Conservation (phyloP, 2,888 invertebrate genomes). For the Pheosia tremula region DNA sequence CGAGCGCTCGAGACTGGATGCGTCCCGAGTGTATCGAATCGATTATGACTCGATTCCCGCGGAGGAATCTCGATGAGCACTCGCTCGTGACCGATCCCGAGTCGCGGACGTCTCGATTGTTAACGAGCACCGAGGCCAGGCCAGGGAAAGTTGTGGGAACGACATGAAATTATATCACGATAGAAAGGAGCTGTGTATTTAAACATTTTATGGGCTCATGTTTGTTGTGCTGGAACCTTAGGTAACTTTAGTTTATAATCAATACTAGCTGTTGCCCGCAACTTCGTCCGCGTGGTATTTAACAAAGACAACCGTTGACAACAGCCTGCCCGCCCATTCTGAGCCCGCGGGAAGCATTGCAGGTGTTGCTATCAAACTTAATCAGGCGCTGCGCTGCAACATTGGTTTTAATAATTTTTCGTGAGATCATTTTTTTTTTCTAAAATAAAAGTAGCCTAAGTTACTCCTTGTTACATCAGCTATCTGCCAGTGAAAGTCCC, state of each 20-base stretch:
- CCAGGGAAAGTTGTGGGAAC: slow-evolving; percentile 60
- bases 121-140: slow-evolving; percentile 30
- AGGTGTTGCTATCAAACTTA: too few species aligned
- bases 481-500: too few species aligned
- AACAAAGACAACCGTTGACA: too few species aligned
- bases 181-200: slow-evolving; percentile 34
- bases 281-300: too few species aligned
- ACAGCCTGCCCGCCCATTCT: too few species aligned
- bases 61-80: slow-evolving; percentile 36
- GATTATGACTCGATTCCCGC: slow-evolving; percentile 57
- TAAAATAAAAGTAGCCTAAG: too few species aligned
- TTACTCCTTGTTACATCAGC: too few species aligned
- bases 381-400: too few species aligned
- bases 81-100: slow-evolving; percentile 57
- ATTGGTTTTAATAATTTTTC: too few species aligned
- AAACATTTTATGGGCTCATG: slow-evolving; percentile 15
- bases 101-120: slow-evolving; percentile 36
- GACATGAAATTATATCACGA: slow-evolving; percentile 45
- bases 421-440: too few species aligned
- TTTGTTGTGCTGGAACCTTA: slow-evolving; percentile 1
- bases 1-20: slow-evolving; percentile 27
- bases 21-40: slow-evolving; percentile 60
- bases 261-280: too few species aligned
- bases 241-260: not conserved
- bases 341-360: too few species aligned